Percentiles rank a stretch among this genome's conserved stretches.
phyloP scores from a whole-genome alignment of 2,113 vertebrate species.

The Baryphthengus martii region DNA sequence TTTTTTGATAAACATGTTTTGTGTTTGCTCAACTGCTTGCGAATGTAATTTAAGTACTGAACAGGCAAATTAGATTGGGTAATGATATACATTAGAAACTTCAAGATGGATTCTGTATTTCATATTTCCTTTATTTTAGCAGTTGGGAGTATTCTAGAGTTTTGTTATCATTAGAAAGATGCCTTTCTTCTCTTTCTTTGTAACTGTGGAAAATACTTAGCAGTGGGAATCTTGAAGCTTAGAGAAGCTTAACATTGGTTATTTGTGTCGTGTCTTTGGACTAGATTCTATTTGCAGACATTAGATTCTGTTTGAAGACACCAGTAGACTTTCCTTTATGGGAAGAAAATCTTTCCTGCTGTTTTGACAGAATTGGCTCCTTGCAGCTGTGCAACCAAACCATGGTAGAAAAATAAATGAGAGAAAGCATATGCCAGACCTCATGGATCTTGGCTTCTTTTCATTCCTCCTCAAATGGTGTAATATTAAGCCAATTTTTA shows the following conservation, averaged over 20 bases:
- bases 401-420: neutral
- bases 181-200: neutral
- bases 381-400: neutral
- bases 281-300: neutral
- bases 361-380: neutral
- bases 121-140: neutral
- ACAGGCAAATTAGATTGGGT: neutral
- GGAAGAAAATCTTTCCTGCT: neutral
- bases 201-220: neutral
- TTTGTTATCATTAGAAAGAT: neutral
- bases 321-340: neutral
- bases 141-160: neutral
- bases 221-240: neutral
- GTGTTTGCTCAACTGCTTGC: neutral
- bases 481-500: neutral
- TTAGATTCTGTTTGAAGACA: neutral
- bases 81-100: neutral
- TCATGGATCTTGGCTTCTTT: neutral
- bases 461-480: neutral
- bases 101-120: neutral
- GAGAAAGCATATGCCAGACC: neutral
- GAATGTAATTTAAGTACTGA: neutral
- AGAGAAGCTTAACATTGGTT: neutral
- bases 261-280: neutral
- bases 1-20: neutral